Evolutionary conservation across 2,888 invertebrate species (phyloP).

Genomic region (Ectemnius lituratus): DNA sequence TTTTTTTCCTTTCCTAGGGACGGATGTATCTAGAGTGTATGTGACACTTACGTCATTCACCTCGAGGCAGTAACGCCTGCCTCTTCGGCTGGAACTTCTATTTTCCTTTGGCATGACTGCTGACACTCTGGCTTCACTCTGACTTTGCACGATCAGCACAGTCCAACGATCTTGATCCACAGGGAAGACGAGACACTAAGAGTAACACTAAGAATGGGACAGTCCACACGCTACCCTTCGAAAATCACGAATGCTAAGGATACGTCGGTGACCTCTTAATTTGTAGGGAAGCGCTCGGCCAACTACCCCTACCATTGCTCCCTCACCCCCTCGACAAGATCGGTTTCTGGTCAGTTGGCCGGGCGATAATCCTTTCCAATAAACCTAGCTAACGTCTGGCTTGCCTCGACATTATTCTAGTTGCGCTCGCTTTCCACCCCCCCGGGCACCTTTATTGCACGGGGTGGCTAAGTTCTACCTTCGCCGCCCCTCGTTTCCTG

Average conservation of each 20-base stretch:
- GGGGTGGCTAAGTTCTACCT: no score
- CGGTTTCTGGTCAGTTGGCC: not conserved
- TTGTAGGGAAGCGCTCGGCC: not conserved
- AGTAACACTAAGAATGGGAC: no score
- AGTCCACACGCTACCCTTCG: not conserved
- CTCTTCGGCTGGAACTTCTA: constrained; percentile 6
- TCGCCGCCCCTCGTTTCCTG: no score
- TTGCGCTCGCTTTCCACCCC: no score
- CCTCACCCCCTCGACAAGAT: no score
- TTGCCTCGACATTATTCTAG: no score
- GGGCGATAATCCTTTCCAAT: constrained; percentile 20
- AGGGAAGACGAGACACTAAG: no score
- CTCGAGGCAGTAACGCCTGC: not conserved
- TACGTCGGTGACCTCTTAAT: not conserved
- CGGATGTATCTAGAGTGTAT: not conserved
- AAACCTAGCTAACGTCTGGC: not conserved
- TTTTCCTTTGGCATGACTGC: constrained; percentile 21
- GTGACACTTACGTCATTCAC: constrained; percentile 36
- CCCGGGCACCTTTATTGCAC: no score
- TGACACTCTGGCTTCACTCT: constrained; percentile 1
- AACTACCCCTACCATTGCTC: no score
- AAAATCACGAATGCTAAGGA: constrained; percentile 12
- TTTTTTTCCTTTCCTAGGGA: not conserved
- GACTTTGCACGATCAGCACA: not conserved
- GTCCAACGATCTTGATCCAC: no score